Conservation (phyloP, 2,888 invertebrate species). For the Cryptus armator region DNA sequence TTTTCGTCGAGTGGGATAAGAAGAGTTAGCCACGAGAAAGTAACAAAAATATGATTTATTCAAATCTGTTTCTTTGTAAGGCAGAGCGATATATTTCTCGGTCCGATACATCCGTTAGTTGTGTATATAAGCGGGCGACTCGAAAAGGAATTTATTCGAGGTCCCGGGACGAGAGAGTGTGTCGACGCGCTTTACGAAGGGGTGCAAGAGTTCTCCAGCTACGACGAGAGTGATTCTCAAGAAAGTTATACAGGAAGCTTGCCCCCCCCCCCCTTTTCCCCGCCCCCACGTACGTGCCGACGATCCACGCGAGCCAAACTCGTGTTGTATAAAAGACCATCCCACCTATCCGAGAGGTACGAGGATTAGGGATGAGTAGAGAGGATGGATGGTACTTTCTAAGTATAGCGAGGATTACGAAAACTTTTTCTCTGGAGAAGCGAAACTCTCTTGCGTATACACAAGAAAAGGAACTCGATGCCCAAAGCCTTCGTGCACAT, state of each 20-base stretch:
- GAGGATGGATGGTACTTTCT: slow-evolving; percentile 47
- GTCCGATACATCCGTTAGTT: slow-evolving; percentile 34
- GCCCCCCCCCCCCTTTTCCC: background rate
- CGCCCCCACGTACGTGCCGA: slow-evolving; percentile 51
- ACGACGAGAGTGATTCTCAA: slow-evolving; percentile 58
- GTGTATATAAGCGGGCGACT: slow-evolving; percentile 46
- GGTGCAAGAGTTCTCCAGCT: slow-evolving; percentile 12
- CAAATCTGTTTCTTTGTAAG: slow-evolving; percentile 54
- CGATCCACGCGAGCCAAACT: slow-evolving; percentile 53
- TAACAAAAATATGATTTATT: slow-evolving; percentile 65
- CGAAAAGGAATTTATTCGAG: slow-evolving; percentile 65
- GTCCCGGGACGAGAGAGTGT: slow-evolving; percentile 55
- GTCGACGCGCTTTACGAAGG: slow-evolving; percentile 47
- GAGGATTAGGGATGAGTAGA: slow-evolving; percentile 33
- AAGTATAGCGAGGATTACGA: slow-evolving; percentile 66
- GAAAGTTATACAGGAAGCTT: slow-evolving; percentile 53
- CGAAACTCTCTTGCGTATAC: slow-evolving; percentile 12
- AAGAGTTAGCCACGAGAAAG: slow-evolving; percentile 51
- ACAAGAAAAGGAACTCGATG: slow-evolving; percentile 31
- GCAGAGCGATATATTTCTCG: slow-evolving; percentile 45
- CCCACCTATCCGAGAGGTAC: slow-evolving; percentile 39
- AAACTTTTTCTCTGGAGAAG: slow-evolving; percentile 60
- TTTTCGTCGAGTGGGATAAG: slow-evolving; percentile 8
- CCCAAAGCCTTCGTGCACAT: slow-evolving; percentile 26
- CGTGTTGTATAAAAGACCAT: slow-evolving; percentile 55